A percentile compares a stretch with the other conserved stretches of the same genome.
These are phyloP conservation scores for Lerema accius DNA, from an alignment of 1,140 invertebrate species.

Conservation along the genomic window DNA sequence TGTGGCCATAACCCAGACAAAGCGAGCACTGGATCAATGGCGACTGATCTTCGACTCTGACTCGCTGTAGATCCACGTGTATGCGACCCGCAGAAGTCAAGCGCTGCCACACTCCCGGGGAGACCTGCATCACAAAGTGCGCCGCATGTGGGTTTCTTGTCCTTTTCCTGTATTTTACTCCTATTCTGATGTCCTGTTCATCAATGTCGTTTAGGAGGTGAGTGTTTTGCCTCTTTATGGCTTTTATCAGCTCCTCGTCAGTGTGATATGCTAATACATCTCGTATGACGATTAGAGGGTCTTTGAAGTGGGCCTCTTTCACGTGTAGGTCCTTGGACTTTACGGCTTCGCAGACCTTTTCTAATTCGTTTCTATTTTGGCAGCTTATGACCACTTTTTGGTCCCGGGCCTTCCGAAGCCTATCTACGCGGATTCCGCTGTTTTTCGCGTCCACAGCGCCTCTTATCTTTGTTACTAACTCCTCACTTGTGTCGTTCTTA, in stretches of 20 bases:
- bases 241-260: neutral
- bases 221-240: neutral
- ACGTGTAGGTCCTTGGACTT: neutral
- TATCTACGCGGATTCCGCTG: conserved; percentile 1
- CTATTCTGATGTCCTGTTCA: neutral
- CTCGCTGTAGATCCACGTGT: neutral
- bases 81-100: neutral
- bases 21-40: too few relatives aligned
- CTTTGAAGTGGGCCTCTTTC: neutral
- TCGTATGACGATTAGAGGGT: neutral
- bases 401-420: conserved; percentile 5
- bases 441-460: conserved; percentile 10
- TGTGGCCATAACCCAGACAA: neutral
- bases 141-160: neutral
- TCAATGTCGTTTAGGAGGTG: neutral
- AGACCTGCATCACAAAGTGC: neutral
- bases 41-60: neutral
- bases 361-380: neutral
- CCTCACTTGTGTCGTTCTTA: neutral
- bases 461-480: neutral
- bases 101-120: neutral
- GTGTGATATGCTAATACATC: neutral
- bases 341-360: neutral
- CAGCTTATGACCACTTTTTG: neutral
- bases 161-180: neutral